phyloP scores from a whole-genome alignment of 2,797 vertebrate genomes.

The Urophycis tenuis region DNA sequence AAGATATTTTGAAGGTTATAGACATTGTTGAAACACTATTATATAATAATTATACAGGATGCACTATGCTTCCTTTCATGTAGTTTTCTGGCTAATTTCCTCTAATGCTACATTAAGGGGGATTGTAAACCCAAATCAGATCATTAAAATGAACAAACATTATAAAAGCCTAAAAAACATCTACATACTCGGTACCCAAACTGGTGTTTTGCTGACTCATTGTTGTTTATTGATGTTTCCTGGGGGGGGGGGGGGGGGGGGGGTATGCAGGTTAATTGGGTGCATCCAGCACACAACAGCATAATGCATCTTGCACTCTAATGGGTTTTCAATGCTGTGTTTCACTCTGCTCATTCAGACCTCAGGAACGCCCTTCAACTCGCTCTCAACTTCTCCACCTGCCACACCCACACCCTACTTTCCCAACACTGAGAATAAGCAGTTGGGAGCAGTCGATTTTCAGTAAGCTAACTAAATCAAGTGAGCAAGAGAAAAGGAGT shows the following conservation, averaged over 20 bases:
- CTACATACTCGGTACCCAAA: too few relatives aligned
- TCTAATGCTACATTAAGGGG: too few relatives aligned
- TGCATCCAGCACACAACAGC: constrained; percentile 11
- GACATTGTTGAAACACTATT: too few relatives aligned
- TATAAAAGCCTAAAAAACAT: too few relatives aligned
- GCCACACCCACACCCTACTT: background rate
- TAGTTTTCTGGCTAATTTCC: too few relatives aligned
- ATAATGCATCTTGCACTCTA: constrained; percentile 41
- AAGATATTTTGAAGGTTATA: too few relatives aligned
- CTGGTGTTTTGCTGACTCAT: too few relatives aligned
- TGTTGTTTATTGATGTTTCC: constrained; percentile 43
- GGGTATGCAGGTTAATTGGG: constrained; percentile 18
- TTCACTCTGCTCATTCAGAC: constrained; percentile 38
- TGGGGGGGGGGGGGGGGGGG: too few relatives aligned
- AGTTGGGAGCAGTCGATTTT: constrained; percentile 19
- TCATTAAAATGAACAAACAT: too few relatives aligned
- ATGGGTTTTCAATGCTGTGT: constrained; percentile 31
- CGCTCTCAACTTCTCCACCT: constrained; percentile 12
- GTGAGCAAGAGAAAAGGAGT: background rate
- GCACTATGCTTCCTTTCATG: too few relatives aligned
- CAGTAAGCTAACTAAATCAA: constrained; percentile 16
- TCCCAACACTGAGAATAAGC: constrained; percentile 11
- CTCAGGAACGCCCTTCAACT: constrained; percentile 11
- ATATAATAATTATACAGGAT: too few relatives aligned
- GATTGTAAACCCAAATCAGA: too few relatives aligned